Base-by-base conservation (phyloP, 2,888 invertebrate species). In the Drosophila colorata region DNA sequence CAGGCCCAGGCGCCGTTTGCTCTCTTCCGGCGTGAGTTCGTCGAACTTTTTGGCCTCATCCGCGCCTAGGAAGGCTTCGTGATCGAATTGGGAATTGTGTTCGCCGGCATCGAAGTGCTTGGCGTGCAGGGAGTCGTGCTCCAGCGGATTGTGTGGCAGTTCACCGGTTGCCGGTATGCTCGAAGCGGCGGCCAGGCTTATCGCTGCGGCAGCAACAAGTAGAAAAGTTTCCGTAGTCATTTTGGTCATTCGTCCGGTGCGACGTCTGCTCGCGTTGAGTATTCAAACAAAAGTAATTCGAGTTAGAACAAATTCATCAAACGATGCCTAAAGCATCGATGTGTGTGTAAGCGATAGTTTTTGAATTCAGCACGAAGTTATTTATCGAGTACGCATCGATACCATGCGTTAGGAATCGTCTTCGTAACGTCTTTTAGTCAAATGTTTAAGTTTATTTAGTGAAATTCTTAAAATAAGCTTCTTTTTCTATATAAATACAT, bases 61-160 rank as follows among this genome's bases (percentile, higher is more conserved):
- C 90, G 98, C 97, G 0, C 99, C 99, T 11, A 99, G 93, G 91
- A 99, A 99, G 0, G 98, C 98, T 91, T 99, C 99, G 90, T 99
- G 99, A 90, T 99, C 99, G 91, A 97, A 99, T 77, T 98, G 97
- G 51, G 95, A 93, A 92, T 99, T 97, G 87, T 98, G 98, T 68
- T 96, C 95, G 25, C 95, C 96, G 75, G 96, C 95, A 1, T 88
- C 89, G 13, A 91, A 97, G 90, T 98, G 98, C 74, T 96, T 95
- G 56, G 95, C 94, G 74, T 96, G 95, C 72, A 96, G 96, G 5
- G 97, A 93, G 80, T 95, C 94, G 90, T 96, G 93, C 74, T 96
- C 95, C 85, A 95, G 92, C 16, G 95, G 93, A 65, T 95, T 93
- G 69, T 95, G 94, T 41, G 92, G 92, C 49, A 70, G 23, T 65